Conservation (phyloP, 2,113 vertebrate species). For the Chaetodon auriga region DNA sequence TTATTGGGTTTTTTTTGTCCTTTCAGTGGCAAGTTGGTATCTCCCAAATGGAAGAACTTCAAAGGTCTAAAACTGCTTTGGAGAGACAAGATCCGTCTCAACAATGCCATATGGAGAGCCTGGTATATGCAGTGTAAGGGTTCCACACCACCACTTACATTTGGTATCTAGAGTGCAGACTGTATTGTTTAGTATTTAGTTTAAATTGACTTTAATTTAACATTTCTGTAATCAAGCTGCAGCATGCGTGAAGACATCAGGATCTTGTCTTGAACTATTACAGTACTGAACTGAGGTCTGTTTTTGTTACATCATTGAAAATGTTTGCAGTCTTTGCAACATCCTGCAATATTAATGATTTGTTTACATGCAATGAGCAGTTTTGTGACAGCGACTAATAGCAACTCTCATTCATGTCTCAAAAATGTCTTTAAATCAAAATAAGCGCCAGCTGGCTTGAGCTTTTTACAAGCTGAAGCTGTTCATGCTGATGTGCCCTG, state of each 20-base stretch:
- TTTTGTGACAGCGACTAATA: not conserved
- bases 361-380: not conserved
- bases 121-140: slow-evolving; percentile 99
- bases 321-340: not conserved
- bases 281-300: not conserved
- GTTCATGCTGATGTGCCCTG: not conserved
- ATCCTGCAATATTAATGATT: not conserved
- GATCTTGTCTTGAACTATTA: not conserved
- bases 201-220: not conserved
- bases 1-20: slow-evolving; percentile 4
- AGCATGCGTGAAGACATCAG: not conserved
- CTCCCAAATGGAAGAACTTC: slow-evolving; percentile 99
- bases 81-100: slow-evolving; percentile 99
- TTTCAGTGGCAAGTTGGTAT: slow-evolving; percentile 95
- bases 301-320: not conserved
- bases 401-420: slow-evolving; percentile 3
- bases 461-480: not conserved
- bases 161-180: not conserved
- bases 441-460: slow-evolving; percentile 16
- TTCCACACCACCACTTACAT: not conserved
- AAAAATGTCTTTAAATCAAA: not conserved
- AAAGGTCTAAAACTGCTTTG: slow-evolving; percentile 97
- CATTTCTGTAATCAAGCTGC: not conserved
- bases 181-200: slow-evolving; percentile 1
- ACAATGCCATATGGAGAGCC: slow-evolving; percentile 99